A percentile compares a stretch with the other conserved stretches of the same genome.
Evolutionary conservation across 2,113 vertebrate genomes (phyloP).

Genomic region (Arothron firmamentum): DNA sequence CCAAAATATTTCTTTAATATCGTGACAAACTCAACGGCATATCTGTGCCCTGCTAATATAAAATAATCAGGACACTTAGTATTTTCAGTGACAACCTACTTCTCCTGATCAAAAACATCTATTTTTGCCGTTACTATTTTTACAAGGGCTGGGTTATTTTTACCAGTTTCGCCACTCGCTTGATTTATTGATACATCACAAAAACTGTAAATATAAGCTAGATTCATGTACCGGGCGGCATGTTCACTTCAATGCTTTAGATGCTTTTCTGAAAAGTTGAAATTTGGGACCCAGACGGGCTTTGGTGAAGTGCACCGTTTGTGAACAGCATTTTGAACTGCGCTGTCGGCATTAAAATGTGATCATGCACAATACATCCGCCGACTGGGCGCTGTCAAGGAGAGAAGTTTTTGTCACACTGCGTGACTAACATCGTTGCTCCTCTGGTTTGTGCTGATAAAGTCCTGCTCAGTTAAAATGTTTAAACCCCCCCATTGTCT

Average conservation of each 20-base stretch:
- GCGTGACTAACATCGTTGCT: background rate
- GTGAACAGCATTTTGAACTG: conserved; percentile 23
- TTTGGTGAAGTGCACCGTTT: conserved; percentile 9
- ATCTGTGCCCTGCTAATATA: conserved; percentile 1
- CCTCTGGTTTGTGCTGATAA: conserved; percentile 37
- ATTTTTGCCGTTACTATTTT: conserved; percentile 6
- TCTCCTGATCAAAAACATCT: conserved; percentile 12
- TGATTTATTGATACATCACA: background rate
- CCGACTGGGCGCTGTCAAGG: conserved; percentile 13
- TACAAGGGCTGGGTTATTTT: background rate
- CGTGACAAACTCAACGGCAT: background rate
- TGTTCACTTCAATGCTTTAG: background rate
- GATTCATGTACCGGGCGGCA: no score
- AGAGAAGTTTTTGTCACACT: conserved; percentile 30
- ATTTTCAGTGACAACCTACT: conserved; percentile 28
- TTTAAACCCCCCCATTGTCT: conserved; percentile 7
- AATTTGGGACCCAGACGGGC: background rate
- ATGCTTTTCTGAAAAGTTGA: background rate
- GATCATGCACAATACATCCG: conserved; percentile 37
- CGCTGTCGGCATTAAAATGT: conserved; percentile 33
- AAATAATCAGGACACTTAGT: conserved; percentile 17
- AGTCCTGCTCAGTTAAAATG: conserved; percentile 12
- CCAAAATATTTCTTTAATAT: background rate
- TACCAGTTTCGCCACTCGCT: background rate
- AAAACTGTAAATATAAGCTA: no score